Conservation (phyloP, 2,113 vertebrate genomes). For the Aegithalos caudatus region DNA sequence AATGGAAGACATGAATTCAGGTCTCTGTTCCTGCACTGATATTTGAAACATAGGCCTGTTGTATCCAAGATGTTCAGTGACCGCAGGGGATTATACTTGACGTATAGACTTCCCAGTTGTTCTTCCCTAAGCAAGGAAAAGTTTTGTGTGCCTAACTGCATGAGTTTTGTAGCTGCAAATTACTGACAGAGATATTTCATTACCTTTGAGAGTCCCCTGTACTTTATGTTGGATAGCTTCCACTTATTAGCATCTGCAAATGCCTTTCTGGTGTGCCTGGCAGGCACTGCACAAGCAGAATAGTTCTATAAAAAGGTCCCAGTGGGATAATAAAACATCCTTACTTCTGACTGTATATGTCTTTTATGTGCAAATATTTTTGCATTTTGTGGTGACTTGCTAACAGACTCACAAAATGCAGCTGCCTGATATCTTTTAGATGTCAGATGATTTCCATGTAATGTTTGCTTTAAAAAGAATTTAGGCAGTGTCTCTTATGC, state of each 20-base stretch:
- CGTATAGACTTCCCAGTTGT: not conserved
- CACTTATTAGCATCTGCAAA: not conserved
- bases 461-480: not conserved
- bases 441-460: not conserved
- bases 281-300: not conserved
- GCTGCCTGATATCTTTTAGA: not conserved
- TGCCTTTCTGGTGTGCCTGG: not conserved
- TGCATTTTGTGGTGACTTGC: not conserved
- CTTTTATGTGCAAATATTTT: not conserved
- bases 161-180: not conserved
- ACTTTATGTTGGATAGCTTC: not conserved
- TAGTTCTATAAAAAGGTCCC: not conserved
- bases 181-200: not conserved
- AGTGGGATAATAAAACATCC: not conserved
- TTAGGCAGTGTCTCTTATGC: not conserved
- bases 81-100: not conserved
- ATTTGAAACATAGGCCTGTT: not conserved
- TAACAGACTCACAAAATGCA: not conserved
- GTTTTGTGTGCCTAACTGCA: not conserved
- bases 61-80: not conserved
- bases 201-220: not conserved
- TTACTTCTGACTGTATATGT: not conserved
- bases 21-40: not conserved
- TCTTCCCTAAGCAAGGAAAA: not conserved
- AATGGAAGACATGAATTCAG: not conserved